Base-by-base conservation (phyloP, 2,888 invertebrate species). In the Lithosia quadra region DNA sequence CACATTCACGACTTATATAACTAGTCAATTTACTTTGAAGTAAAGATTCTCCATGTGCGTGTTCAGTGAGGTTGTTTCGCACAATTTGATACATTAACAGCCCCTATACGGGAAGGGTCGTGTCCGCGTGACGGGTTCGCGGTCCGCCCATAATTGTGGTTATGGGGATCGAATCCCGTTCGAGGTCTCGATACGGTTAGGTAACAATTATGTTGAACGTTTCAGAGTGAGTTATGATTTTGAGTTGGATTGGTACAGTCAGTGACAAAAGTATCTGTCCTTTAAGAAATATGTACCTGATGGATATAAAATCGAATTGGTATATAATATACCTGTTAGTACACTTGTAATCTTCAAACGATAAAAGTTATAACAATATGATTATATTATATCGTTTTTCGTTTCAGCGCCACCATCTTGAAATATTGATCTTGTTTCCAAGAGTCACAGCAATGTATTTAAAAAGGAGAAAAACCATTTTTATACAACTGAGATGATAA, bases 61-160 rank as follows among this genome's bases (percentile, higher is more conserved):
- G 67, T 68, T 67, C 71, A 60, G 70, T 56, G 34, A 43, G 71
- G 62, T 59, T 58, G 67, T 58, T 63, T 65, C 69, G 64, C 71
- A 67, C 57, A 64, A 68, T 78, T 78, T 71, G 71, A 71, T 65
- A 77, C 71, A 73, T 80, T 78, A 78, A 75, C 78, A 73, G 65
- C 71, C 78, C 55, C 59, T 68, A 55, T 39, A 39, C 39, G 39
- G 63, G 62, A 57, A 58, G 76, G 78, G 79, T 69, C 67, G 58
- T 60, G 71, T 67, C 71, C 71, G 80, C 80, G 57, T 78, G 73
- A 80, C 71, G 65, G 67, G 67, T 69, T 78, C 78, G 78, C 72
- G 78, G 78, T 78, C 75, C 65, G 69, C 72, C 78, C 75, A 76
- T 78, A 80, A 80, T 78, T 78, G 80, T 80, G 78, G 80, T 78